phyloP scores from a whole-genome alignment of 2,797 vertebrate genomes.

The Malurus splendens region DNA sequence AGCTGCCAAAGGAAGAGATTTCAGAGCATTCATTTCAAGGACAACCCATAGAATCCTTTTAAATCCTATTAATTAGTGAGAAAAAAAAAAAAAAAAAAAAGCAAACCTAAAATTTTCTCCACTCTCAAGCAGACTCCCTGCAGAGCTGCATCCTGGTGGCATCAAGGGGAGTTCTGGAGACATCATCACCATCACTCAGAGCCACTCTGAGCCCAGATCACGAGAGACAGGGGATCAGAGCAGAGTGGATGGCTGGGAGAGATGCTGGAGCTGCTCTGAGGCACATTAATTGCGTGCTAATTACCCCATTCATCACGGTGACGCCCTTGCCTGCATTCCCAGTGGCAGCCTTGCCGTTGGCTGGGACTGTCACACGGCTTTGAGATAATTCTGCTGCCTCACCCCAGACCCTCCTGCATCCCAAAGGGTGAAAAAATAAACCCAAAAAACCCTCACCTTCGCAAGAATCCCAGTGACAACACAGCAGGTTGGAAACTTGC shows the following conservation, averaged over 20 bases:
- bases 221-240: not conserved
- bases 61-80: not conserved
- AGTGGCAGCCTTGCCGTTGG: slow-evolving; percentile 16
- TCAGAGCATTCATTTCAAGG: not conserved
- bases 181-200: not conserved
- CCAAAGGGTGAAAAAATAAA: not conserved
- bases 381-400: not conserved
- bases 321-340: slow-evolving; percentile 80
- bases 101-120: not conserved
- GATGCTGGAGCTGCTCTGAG: slow-evolving; percentile 63
- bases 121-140: not conserved
- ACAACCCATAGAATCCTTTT: not conserved
- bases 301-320: slow-evolving; percentile 87
- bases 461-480: accelerated
- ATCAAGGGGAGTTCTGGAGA: not conserved
- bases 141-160: not conserved
- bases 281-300: slow-evolving; percentile 88
- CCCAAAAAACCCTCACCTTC: accelerated
- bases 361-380: not conserved
- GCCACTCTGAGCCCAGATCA: not conserved
- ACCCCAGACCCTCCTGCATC: not conserved
- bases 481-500: accelerated
- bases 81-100: no score
- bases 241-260: slow-evolving; percentile 9
- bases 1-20: not conserved